These are phyloP conservation scores for Naso thynnoides DNA, from an alignment of 2,797 vertebrate genomes.

Conservation along the genomic window DNA sequence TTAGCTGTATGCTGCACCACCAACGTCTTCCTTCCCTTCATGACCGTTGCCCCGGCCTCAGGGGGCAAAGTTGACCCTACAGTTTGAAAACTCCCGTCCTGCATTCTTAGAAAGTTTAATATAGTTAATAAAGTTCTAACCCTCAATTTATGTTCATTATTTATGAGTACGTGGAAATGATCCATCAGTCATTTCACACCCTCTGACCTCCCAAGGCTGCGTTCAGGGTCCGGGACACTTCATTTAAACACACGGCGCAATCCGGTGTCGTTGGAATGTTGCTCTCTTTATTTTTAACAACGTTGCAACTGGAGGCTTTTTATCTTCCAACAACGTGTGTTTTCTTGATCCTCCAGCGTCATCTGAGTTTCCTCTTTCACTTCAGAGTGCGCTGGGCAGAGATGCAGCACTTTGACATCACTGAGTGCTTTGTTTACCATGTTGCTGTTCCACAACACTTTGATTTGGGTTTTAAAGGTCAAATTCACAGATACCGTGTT, in stretches of 20 bases:
- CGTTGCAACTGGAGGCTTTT: neutral
- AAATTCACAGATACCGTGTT: no score
- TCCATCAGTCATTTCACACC: neutral
- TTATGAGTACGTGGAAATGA: neutral
- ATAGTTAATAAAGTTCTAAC: no score
- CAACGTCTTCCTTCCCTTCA: slow-evolving; percentile 65
- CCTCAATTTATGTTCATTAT: no score
- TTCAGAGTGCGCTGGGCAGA: neutral
- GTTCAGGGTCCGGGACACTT: slow-evolving; percentile 3
- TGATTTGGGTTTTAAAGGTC: neutral
- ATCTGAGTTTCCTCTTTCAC: slow-evolving; percentile 41
- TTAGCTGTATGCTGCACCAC: neutral
- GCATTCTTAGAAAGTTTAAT: slow-evolving; percentile 37
- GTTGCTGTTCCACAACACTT: neutral
- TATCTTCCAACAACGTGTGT: slow-evolving; percentile 38
- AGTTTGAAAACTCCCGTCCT: slow-evolving; percentile 34
- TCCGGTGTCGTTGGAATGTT: slow-evolving; percentile 21
- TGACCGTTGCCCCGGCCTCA: slow-evolving; percentile 10
- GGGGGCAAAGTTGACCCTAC: slow-evolving; percentile 37
- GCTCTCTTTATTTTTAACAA: slow-evolving; percentile 44
- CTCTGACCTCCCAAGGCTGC: neutral
- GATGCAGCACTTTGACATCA: neutral
- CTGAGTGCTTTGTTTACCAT: neutral
- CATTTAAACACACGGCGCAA: neutral
- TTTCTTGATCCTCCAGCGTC: slow-evolving; percentile 32